Evolutionary conservation across 1,140 invertebrate genomes (phyloP), one percentile per base, ranked within the genome.

Genomic region (Chymomyza costata): DNA sequence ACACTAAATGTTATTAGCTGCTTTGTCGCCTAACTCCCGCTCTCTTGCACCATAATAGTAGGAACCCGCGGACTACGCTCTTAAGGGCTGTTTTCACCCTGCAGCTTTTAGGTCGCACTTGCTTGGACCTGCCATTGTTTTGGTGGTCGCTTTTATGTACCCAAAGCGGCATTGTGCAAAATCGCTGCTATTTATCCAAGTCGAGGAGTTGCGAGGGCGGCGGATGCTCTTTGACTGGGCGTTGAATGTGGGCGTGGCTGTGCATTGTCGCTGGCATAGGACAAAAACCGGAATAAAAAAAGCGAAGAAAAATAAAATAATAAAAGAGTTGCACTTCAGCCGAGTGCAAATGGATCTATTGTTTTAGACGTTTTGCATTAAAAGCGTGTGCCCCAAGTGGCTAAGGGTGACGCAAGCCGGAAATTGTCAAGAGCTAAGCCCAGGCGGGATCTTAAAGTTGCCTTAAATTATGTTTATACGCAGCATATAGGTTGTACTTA

Each of bases 321-420:
- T 6, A 55, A 67, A 55, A 64, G 73, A 73, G 67, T 80, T 80
- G 68, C 73, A 78, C 71, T 78, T 80, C 59, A 78, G 63, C 47
- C 51, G 31, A 55, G 64, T 71, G 52, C 67, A 80, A 80, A 80
- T 73, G 67, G 68, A 73, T 58, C 55, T 53, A 68, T 80, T 80
- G 73, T 80, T 73, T 56, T 34, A 19, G 25, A 49, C 28, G 39
- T 63, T 70, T 50, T 48, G 45, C 52, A 73, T 73, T 73, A 56
- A 51, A 44, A 8, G 32, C 43, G 14, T 15, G 49, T 32, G 28
- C 53, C 37, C 32, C 39, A 39, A 59, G 62, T 65, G 63, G n/a
- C n/a, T n/a, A n/a, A n/a, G n/a, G 61, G 62, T 65, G 62, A 48
- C 43, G 35, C 19, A 49, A 39, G 35, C 39, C 54, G 71, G 63